Evolutionary conservation across 1,140 invertebrate species (phyloP), one percentile per base, ranked within the genome.

Genomic region (Drosophila gunungcola): DNA sequence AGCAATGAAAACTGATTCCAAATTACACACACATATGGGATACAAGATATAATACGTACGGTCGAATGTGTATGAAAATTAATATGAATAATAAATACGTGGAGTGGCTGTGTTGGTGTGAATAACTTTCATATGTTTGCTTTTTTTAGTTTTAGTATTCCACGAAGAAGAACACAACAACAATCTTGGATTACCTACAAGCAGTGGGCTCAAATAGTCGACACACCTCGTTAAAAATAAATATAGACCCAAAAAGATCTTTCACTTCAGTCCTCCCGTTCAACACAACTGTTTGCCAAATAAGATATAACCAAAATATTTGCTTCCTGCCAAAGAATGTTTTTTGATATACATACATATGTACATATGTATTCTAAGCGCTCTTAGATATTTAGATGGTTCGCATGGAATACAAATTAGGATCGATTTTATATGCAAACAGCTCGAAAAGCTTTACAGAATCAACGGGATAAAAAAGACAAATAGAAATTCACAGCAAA

Each of bases 1-100:
- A 77, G 73, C 73, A 68, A 69, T 77, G 73, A 76, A 76, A 76
- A 77, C 73, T 75, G 72, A 76, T 76, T 75, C 72, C 73, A 58
- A 76, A 76, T 45, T 53, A 65, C 29, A 53, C 27, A 73, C 32
- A 41, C n/a, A 48, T 51, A 4, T 53, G 38, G 38, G 29, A 34
- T 42, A 68, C 32, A 56, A 52, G 49, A 52, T 64, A 53, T 57
- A 43, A 27, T 64, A 64, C 43, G 25, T 45, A 43, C 42, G 11
- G 7, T 34, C 29, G 58, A 72, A 68, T 27, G 52, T 52, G 38
- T 43, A 62, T 55, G 43, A 64, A 79, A 62, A 62, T 62, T 53
- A 62, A 74, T 74, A 74, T 49, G 65, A 72, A 72, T 72, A 72
- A 72, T 72, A 72, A 72, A 70, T 49, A 72, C 34, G 21, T 54